Percentiles rank a stretch among this genome's conserved stretches.
phyloP scores from a whole-genome alignment of 2,113 vertebrate genomes.

The Nothoprocta perdicaria region DNA sequence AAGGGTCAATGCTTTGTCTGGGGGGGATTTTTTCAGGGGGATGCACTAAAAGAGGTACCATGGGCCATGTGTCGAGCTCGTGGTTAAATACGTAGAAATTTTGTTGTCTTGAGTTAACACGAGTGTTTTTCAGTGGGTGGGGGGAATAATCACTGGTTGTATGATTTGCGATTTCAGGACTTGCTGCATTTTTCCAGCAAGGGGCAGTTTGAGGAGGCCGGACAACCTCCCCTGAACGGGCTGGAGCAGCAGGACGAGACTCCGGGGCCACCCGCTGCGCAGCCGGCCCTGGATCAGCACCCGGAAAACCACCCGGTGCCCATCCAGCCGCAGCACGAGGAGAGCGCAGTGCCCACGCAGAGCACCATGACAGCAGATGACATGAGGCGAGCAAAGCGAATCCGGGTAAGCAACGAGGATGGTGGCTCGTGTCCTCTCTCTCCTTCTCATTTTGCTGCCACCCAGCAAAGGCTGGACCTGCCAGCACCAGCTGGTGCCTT shows the following conservation, averaged over 20 bases:
- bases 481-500: background rate
- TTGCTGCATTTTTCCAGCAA: slow-evolving; percentile 87
- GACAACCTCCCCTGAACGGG: slow-evolving; percentile 83
- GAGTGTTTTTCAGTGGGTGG: slow-evolving; percentile 23
- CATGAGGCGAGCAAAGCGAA: slow-evolving; percentile 92
- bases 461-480: background rate
- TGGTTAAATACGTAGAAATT: background rate
- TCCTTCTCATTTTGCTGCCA: background rate
- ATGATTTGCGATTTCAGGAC: slow-evolving; percentile 82
- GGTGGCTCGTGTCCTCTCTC: fast-evolving
- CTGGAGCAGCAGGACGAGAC: slow-evolving; percentile 84
- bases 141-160: slow-evolving; percentile 61
- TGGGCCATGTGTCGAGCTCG: background rate
- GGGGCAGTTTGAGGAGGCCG: slow-evolving; percentile 82
- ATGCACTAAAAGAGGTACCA: background rate
- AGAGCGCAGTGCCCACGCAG: slow-evolving; percentile 73
- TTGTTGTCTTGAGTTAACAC: background rate
- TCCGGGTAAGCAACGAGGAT: slow-evolving; percentile 83
- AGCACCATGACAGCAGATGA: slow-evolving; percentile 88
- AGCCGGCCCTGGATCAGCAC: slow-evolving; percentile 71
- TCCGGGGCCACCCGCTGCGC: slow-evolving; percentile 71
- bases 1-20: background rate
- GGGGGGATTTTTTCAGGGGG: background rate
- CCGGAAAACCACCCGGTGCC: slow-evolving; percentile 70
- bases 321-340: slow-evolving; percentile 80